Conservation (phyloP, 2,888 invertebrate species). For the Artemia sinica region DNA sequence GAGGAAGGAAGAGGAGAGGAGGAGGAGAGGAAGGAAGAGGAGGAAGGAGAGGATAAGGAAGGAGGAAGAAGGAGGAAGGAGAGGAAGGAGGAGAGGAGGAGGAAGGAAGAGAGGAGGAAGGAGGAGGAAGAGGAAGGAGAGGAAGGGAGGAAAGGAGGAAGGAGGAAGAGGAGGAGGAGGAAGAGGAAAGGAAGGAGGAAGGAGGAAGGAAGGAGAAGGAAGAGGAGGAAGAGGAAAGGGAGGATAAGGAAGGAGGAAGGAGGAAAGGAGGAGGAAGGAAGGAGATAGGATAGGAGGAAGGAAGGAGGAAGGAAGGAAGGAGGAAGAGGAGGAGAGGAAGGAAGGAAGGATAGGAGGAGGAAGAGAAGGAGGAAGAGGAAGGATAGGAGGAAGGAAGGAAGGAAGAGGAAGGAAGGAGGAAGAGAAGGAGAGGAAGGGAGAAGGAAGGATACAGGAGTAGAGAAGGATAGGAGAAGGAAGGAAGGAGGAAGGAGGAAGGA, state of each 20-base stretch:
- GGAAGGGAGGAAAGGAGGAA: slow-evolving; percentile 16
- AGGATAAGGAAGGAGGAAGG: slow-evolving; percentile 15
- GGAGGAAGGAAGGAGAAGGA: slow-evolving; percentile 8
- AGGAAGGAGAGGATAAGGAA: too few relatives aligned
- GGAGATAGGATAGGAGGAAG: too few relatives aligned
- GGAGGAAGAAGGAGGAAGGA: too few relatives aligned
- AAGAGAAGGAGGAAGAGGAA: too few relatives aligned
- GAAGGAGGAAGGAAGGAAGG: background rate
- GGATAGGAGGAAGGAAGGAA: too few relatives aligned
- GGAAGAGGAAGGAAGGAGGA: background rate
- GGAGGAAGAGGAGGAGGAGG: slow-evolving; percentile 18
- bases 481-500: background rate
- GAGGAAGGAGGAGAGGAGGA: too few relatives aligned
- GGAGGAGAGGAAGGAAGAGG: too few relatives aligned
- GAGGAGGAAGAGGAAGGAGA: slow-evolving; percentile 11
- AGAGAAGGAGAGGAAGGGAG: slow-evolving; percentile 15
- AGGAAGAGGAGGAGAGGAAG: slow-evolving; percentile 14
- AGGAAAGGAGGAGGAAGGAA: slow-evolving; percentile 6
- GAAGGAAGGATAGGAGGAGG: too few relatives aligned
- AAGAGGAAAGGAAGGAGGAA: slow-evolving; percentile 12
- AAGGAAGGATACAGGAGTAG: background rate
- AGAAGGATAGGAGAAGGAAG: background rate
- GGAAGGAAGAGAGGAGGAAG: too few relatives aligned
- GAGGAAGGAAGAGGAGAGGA: too few relatives aligned
- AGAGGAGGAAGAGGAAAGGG: slow-evolving; percentile 14